Conservation (phyloP, 2,113 vertebrate species). For the Ranitomeya imitator region DNA sequence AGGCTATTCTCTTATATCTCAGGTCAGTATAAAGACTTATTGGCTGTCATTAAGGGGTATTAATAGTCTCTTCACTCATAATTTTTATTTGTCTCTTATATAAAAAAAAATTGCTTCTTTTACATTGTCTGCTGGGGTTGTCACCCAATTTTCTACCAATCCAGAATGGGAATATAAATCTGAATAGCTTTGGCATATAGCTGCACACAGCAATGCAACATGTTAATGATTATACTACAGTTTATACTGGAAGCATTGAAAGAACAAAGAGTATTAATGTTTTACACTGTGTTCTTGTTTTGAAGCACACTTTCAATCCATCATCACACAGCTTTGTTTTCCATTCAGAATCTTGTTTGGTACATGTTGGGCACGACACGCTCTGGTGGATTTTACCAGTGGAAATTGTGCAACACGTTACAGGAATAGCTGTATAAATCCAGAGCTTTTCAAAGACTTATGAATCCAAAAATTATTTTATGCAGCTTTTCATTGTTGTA, state of each 20-base stretch:
- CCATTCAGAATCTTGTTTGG: neutral
- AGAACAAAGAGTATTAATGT: neutral
- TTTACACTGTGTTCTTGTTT: neutral
- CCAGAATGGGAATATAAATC: neutral
- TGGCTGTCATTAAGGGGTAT: too few relatives aligned
- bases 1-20: too few relatives aligned
- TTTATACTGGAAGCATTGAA: neutral
- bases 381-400: slow-evolving; percentile 32
- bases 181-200: neutral
- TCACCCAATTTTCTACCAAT: neutral
- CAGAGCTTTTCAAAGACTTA: neutral
- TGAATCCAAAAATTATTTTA: too few relatives aligned
- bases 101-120: too few relatives aligned
- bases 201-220: neutral
- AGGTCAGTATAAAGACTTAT: too few relatives aligned
- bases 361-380: slow-evolving; percentile 2
- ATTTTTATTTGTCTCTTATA: too few relatives aligned
- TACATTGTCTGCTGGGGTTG: neutral
- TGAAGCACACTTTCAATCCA: slow-evolving; percentile 27
- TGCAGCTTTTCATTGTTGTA: too few relatives aligned
- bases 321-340: slow-evolving; percentile 21
- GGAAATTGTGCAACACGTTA: slow-evolving; percentile 34
- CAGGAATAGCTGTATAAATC: slow-evolving; percentile 21
- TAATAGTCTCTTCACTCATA: too few relatives aligned
- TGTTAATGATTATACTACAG: neutral